Base-by-base conservation (phyloP, 1,140 invertebrate genomes). In the Atopsyche davidsoni region DNA sequence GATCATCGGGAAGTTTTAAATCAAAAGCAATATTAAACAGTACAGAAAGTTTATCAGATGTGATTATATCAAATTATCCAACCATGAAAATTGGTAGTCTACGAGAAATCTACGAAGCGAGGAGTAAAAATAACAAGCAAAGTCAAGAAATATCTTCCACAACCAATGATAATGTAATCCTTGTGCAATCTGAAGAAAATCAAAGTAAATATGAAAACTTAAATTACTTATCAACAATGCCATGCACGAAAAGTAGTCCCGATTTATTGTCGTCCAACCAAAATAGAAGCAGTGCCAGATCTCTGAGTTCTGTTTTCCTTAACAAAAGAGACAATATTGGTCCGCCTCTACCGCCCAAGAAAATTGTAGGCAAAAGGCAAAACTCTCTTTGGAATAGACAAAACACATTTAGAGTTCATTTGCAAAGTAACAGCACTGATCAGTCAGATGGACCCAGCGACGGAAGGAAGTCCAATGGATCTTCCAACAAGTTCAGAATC, bases 41-140 rank as follows among this genome's bases (percentile, higher is more conserved):
- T 45, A 60, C 4, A 4, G 36, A 39, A 9, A 13, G 24, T 32
- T 10, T 11, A 11, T 7, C 24, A 19, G 10, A 25, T 16, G 9
- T 59, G 46, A 60, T 62, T n/a, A 63, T 66, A 7, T 62, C 68
- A 46, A 51, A 57, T 32, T 51, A 50, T 11, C 68, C 67, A 40
- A 73, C 62, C 3, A 61, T 64, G 47, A 77, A 74, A 43, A 80
- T 83, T 53, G 79, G 80, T 16, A 86, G 80, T 63, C 63, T 89
- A 4, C 68, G 86, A 6, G 84, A 89, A 64, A 87, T 89, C 35
- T 89, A 86, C 59, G 83, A 88, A 59, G 82, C 83, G 1, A 80
- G 78, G 52, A 64, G 70, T 23, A 74, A 70, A 19, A 56, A 64
- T 44, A 46, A 43, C 4, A 24, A 13, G 2, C 6, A 43, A 13